Base-by-base conservation (phyloP, 1,140 invertebrate species). In the Drosophila burlai region DNA sequence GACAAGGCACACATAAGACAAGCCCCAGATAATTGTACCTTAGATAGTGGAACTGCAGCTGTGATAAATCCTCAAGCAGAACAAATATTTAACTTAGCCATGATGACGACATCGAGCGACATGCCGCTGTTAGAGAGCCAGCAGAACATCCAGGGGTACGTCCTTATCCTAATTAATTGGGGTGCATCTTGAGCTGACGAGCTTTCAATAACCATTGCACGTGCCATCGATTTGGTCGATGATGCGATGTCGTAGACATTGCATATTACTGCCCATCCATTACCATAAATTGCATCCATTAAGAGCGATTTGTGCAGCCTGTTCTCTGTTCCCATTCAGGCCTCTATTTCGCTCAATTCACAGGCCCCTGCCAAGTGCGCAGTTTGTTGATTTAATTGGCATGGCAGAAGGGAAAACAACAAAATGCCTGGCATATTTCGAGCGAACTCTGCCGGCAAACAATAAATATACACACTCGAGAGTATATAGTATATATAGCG, bases 331-430 rank as follows among this genome's bases (percentile, higher is more conserved):
- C 59, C 52, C 50, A 50, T 65, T 74, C 24, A 60, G 29, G 59
- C 54, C 57, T 58, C 46, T 61, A 67, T 61, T 55, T 45, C 67
- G 76, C 84, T 87, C 84, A 81, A 75, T 84, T 84, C 43, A 46
- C 50, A 73, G 34, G 15, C 69, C 47, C 52, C 62, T 90, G 90
- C 90, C 90, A 92, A 92, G 62, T 92, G 90, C 90, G 90, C 90
- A 92, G 78, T 90, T 82, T 83, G 78, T 83, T 76, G 52, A 79
- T 83, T 76, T 76, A 76, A 60, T 77, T 65, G 72, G 73, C 77
- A 72, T 72, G 63, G 59, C 65, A 72, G 67, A 54, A 58, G 65
- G 58, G 60, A 76, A 60, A 80, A 83, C 55, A 83, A 66, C 42
- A 79, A 69, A 59, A 66, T 63, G 57, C 61, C 43, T 80, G 18